A percentile compares a stretch with the other conserved stretches of the same genome.
phyloP scores from a whole-genome alignment of 2,797 vertebrate genomes.

The Cirrhinus mrigala region DNA sequence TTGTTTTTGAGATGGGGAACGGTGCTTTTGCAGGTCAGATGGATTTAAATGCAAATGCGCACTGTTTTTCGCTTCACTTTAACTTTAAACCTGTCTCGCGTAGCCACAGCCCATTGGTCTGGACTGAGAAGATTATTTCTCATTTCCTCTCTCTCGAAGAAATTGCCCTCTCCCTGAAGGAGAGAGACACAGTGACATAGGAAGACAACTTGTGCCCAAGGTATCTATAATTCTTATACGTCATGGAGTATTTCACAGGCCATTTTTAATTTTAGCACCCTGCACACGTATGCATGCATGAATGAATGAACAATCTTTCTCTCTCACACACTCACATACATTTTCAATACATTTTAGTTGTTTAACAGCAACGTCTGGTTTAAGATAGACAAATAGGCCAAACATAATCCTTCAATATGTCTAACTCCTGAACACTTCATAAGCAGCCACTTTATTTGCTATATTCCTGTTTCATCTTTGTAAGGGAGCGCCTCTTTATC shows the following conservation, averaged over 20 bases:
- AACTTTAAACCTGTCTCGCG: conserved; percentile 33
- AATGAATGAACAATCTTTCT: conserved; percentile 17
- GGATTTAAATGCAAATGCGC: conserved; percentile 79
- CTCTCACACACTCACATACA: background rate
- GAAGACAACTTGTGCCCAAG: conserved; percentile 19
- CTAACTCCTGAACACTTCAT: background rate
- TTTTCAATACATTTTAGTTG: conserved; percentile 21
- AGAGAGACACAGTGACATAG: conserved; percentile 27
- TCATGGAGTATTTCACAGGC: conserved; percentile 32
- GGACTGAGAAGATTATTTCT: conserved; percentile 42
- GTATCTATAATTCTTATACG: conserved; percentile 37
- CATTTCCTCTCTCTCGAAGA: conserved; percentile 13
- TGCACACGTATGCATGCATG: conserved; percentile 6
- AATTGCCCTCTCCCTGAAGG: background rate
- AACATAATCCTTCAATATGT: conserved; percentile 9
- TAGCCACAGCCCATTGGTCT: conserved; percentile 32
- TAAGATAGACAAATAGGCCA: conserved; percentile 19
- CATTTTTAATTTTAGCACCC: conserved; percentile 42
- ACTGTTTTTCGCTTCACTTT: conserved; percentile 10
- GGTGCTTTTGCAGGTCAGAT: conserved; percentile 69
- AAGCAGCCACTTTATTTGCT: background rate
- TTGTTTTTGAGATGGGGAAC: conserved; percentile 59
- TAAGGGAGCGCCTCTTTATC: background rate
- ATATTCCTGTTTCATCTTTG: background rate
- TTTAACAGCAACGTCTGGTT: conserved; percentile 20